phyloP scores from a whole-genome alignment of 64 coral and sea anemone species.

The Cladopsammia gracilis region DNA sequence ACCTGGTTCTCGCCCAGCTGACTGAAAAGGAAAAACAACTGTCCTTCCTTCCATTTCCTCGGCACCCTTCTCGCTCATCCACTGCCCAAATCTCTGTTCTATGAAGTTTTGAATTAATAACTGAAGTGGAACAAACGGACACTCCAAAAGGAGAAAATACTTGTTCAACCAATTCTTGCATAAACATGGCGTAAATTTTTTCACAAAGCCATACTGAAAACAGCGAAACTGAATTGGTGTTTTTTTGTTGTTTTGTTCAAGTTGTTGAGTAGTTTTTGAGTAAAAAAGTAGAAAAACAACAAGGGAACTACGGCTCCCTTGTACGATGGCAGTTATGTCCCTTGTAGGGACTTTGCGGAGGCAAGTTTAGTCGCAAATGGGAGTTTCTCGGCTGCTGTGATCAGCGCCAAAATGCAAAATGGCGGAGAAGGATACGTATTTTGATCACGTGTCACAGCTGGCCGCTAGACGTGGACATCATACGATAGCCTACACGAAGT shows the following conservation, averaged over 20 bases:
- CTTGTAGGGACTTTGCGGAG: conserved; percentile 38
- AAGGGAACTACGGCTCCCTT: conserved; percentile 89
- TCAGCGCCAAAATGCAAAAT: conserved; percentile 93
- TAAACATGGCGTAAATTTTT: conserved; percentile 88
- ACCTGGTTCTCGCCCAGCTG: conserved; percentile 47
- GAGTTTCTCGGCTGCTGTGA: conserved; percentile 71
- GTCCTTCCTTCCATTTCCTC: conserved; percentile 67
- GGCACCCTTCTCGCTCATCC: conserved; percentile 75
- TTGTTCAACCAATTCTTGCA: conserved; percentile 81
- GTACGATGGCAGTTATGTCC: conserved; percentile 47
- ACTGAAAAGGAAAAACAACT: conserved; percentile 38
- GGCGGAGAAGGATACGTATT: conserved; percentile 28
- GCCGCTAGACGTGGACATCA: too few species aligned
- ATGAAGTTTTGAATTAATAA: conserved; percentile 56
- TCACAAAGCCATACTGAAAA: conserved; percentile 92
- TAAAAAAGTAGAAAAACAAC: conserved; percentile 72
- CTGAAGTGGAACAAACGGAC: conserved; percentile 57
- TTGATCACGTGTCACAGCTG: conserved; percentile 31
- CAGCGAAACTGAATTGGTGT: not conserved
- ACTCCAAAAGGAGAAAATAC: conserved; percentile 94
- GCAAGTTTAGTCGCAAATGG: conserved; percentile 24
- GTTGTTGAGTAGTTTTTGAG: conserved; percentile 22
- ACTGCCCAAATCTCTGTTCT: conserved; percentile 61
- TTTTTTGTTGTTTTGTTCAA: conserved; percentile 70
- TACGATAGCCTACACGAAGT: too few species aligned